A percentile compares a stretch with the other conserved stretches of the same genome.
Evolutionary conservation across 2,113 vertebrate genomes (phyloP).

Genomic region (Sylvilagus bachmani): DNA sequence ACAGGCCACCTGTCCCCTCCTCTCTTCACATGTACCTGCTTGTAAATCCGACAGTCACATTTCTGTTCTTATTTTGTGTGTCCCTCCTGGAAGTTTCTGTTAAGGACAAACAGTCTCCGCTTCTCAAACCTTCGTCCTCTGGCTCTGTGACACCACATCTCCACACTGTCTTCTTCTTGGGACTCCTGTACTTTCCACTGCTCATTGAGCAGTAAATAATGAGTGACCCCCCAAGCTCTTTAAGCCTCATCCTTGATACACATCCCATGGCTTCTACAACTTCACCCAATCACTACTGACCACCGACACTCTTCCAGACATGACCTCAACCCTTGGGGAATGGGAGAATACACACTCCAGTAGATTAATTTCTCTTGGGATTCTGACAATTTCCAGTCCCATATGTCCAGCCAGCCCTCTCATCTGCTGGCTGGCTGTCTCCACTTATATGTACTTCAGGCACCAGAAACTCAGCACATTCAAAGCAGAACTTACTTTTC

Average conservation of each 20-base stretch:
- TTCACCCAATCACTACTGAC: background rate
- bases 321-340: background rate
- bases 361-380: background rate
- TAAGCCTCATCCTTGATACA: background rate
- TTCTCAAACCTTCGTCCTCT: background rate
- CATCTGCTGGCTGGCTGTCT: background rate
- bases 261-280: background rate
- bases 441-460: background rate
- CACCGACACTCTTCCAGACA: background rate
- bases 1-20: background rate
- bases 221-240: background rate
- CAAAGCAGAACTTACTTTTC: background rate
- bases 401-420: background rate
- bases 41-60: background rate
- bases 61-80: background rate
- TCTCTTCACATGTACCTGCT: too few relatives aligned
- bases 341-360: background rate
- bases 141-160: background rate
- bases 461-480: background rate
- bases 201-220: background rate
- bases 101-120: background rate
- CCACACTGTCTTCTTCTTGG: background rate
- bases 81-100: background rate
- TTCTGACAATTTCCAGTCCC: background rate
- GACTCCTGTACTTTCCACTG: background rate